These are phyloP conservation scores for Pomatorhinus ruficollis DNA, from an alignment of 2,113 vertebrate species.

Conservation along the genomic window DNA sequence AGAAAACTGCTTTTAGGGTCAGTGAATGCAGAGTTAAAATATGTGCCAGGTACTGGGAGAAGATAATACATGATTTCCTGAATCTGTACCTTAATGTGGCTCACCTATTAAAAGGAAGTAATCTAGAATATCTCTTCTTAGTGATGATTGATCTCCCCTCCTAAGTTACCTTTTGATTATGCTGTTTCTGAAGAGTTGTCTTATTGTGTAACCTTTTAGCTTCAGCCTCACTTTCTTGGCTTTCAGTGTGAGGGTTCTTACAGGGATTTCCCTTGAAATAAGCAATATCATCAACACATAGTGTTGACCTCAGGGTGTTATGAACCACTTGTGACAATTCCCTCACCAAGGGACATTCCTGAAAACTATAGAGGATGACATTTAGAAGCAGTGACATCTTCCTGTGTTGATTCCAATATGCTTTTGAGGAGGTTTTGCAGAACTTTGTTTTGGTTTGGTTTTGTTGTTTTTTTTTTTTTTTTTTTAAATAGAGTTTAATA, in stretches of 20 bases:
- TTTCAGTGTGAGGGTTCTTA: not conserved
- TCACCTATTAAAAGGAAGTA: not conserved
- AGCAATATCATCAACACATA: not conserved
- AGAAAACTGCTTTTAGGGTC: not conserved
- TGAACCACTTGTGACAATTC: not conserved
- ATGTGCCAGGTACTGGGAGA: not conserved
- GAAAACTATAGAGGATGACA: not conserved
- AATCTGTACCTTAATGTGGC: not conserved
- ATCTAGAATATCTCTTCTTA: not conserved
- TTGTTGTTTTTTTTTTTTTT: not conserved
- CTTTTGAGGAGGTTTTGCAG: not conserved
- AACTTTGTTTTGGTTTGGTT: not conserved
- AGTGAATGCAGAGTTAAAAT: not conserved
- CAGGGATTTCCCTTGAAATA: not conserved
- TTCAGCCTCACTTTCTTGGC: not conserved
- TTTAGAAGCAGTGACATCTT: not conserved
- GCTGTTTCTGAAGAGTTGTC: not conserved
- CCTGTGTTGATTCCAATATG: not conserved
- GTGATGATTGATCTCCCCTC: not conserved
- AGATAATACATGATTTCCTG: not conserved
- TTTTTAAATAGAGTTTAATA: not conserved
- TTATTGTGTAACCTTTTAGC: not conserved
- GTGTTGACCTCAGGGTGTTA: not conserved
- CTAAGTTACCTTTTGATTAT: not conserved
- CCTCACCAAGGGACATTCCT: not conserved